A percentile compares a stretch with the other conserved stretches of the same genome.
Conservation (phyloP, 2,113 vertebrate genomes). For the Syngnathoides biaculeatus region DNA sequence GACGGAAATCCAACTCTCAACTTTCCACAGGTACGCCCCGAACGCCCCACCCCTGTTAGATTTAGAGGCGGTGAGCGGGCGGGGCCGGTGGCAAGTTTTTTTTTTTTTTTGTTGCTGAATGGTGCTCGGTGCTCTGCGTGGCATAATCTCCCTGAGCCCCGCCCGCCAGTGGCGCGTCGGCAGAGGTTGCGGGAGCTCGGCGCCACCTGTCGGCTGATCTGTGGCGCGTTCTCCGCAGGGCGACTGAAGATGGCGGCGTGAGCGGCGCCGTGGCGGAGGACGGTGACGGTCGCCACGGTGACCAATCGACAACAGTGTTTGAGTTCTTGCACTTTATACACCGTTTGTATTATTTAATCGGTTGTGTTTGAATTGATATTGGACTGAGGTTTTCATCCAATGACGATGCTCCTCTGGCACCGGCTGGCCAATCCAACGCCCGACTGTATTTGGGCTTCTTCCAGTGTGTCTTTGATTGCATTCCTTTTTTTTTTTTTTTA, state of each 20-base stretch:
- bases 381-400: too few species aligned
- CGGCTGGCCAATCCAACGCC: too few species aligned
- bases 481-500: too few species aligned
- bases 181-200: conserved; percentile 15
- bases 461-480: too few species aligned
- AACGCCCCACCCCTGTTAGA: too few species aligned
- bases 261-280: conserved; percentile 5
- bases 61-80: conserved; percentile 71
- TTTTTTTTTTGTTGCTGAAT: not conserved
- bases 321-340: not conserved
- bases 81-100: conserved; percentile 70
- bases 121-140: conserved; percentile 67
- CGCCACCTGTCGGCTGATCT: not conserved
- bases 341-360: not conserved
- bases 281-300: too few species aligned
- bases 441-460: not conserved
- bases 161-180: not conserved
- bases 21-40: conserved; percentile 65
- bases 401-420: not conserved
- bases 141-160: conserved; percentile 49
- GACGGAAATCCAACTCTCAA: conserved; percentile 73
- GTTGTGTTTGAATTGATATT: not conserved
- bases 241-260: conserved; percentile 71
- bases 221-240: conserved; percentile 50
- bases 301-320: not conserved